Conservation (phyloP, 2,888 invertebrate genomes). For the Dascillus cervinus region DNA sequence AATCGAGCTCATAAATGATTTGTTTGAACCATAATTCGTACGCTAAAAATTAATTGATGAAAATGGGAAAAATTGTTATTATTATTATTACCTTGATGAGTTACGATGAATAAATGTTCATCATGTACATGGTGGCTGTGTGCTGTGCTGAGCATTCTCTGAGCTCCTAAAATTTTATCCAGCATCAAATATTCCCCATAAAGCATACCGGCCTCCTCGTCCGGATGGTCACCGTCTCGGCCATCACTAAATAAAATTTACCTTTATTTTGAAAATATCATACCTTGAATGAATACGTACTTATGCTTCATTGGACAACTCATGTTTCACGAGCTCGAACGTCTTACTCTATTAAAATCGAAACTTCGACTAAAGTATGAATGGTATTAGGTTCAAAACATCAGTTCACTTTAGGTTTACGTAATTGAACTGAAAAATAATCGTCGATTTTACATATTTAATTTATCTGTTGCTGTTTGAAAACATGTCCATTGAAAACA, state of each 20-base stretch:
- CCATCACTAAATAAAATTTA: conserved; percentile 20
- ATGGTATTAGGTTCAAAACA: conserved; percentile 12
- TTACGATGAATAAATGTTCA: conserved; percentile 95
- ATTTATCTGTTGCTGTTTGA: too few species aligned
- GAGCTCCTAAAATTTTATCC: conserved; percentile 76
- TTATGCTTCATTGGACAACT: conserved; percentile 30
- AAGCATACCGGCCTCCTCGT: conserved; percentile 70
- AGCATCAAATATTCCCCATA: conserved; percentile 88
- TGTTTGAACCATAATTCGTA: conserved; percentile 99
- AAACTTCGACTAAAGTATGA: conserved; percentile 20
- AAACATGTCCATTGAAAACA: too few species aligned
- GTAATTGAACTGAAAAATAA: conserved; percentile 13
- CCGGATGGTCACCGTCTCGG: conserved; percentile 51
- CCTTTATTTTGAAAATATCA: conserved; percentile 5
- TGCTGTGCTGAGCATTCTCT: conserved; percentile 70
- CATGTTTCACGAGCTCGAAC: conserved; percentile 21
- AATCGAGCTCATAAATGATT: conserved; percentile 94
- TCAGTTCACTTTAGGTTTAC: conserved; percentile 15
- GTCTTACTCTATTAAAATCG: conserved; percentile 22
- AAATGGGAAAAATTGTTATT: too few species aligned
- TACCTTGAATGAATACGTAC: conserved; percentile 18
- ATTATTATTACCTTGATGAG: conserved; percentile 97
- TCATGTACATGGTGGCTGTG: conserved; percentile 79
- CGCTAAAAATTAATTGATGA: too few species aligned
- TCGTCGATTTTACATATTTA: too few species aligned